A percentile compares a stretch with the other conserved stretches of the same genome.
Evolutionary conservation across 2,888 invertebrate genomes (phyloP).

Genomic region (Cheilosia impressa): DNA sequence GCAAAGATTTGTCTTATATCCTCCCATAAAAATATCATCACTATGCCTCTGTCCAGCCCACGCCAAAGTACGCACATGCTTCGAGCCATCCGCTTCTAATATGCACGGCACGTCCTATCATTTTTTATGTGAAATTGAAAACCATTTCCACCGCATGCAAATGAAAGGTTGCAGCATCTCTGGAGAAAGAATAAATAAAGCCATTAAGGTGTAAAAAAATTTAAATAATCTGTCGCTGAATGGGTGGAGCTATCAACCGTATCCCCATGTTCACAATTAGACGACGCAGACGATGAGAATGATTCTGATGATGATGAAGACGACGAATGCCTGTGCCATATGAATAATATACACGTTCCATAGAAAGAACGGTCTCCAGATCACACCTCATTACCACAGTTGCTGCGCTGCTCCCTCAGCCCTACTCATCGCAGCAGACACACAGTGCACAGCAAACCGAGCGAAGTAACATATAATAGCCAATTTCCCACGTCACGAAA

Average conservation of each 20-base stretch:
- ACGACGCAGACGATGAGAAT: conserved; percentile 8
- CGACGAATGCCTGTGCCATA: conserved; percentile 40
- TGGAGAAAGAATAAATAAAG: conserved; percentile 68
- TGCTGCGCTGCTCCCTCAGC: conserved; percentile 51
- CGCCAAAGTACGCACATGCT: conserved; percentile 27
- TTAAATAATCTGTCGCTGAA: conserved; percentile 71
- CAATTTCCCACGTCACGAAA: conserved; percentile 75
- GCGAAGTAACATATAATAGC: conserved; percentile 72
- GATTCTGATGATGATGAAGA: conserved; percentile 5
- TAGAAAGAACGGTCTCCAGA: conserved; percentile 58
- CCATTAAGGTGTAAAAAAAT: conserved; percentile 72
- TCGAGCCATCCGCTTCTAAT: conserved; percentile 53
- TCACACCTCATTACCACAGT: conserved; percentile 73
- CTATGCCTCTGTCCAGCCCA: conserved; percentile 54
- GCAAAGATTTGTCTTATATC: conserved; percentile 69
- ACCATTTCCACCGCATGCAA: conserved; percentile 50
- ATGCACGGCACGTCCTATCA: conserved; percentile 68
- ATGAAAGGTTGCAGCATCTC: conserved; percentile 53
- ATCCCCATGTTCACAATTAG: conserved; percentile 71
- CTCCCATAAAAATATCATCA: conserved; percentile 65
- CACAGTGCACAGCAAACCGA: conserved; percentile 5
- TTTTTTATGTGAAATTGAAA: conserved; percentile 58
- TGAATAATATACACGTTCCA: conserved; percentile 64
- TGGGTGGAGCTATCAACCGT: conserved; percentile 64
- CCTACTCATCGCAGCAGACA: neutral